phyloP scores from a whole-genome alignment of 2,888 invertebrate species.

The Sarcophaga variegata region DNA sequence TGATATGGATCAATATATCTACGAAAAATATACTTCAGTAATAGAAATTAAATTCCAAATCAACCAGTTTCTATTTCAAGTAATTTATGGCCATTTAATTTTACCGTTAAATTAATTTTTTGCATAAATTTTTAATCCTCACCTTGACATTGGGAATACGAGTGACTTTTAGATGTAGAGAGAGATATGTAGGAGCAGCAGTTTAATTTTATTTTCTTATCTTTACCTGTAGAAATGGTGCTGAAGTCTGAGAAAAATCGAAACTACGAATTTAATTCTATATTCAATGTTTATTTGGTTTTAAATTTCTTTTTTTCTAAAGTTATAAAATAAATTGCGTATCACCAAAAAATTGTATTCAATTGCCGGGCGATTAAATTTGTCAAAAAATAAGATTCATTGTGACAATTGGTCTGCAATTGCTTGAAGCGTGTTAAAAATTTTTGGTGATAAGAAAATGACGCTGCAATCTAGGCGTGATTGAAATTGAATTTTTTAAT shows the following conservation, averaged over 20 bases:
- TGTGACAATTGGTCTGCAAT: not conserved
- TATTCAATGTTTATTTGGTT: too few relatives aligned
- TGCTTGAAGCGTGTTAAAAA: not conserved
- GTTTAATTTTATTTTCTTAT: not conserved
- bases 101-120: not conserved
- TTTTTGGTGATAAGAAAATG: not conserved
- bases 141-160: conserved; percentile 33
- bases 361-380: not conserved
- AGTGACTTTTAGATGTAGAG: not conserved
- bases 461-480: not conserved
- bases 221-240: not conserved
- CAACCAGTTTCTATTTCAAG: not conserved
- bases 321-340: not conserved
- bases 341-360: not conserved
- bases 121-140: conserved; percentile 23
- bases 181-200: not conserved
- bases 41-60: not conserved
- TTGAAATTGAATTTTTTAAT: not conserved
- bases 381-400: not conserved
- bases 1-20: too few relatives aligned
- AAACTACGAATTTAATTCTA: too few relatives aligned
- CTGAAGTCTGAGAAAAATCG: too few relatives aligned
- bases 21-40: too few relatives aligned
- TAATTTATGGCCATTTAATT: conserved; percentile 10
- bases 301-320: not conserved